phyloP scores from a whole-genome alignment of 1,140 invertebrate genomes.

The Apis florea region DNA sequence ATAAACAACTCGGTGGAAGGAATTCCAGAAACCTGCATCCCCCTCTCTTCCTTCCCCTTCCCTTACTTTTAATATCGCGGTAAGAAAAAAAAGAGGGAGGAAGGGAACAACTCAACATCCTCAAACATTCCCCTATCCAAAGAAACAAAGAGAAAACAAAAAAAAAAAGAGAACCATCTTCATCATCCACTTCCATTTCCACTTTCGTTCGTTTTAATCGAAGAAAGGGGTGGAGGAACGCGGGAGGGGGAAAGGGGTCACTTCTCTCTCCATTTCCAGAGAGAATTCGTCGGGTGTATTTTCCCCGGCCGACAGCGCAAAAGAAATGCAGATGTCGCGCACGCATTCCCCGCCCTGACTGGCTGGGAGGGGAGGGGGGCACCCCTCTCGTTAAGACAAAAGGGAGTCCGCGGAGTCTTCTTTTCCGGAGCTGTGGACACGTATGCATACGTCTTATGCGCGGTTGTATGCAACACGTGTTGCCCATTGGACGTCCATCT shows the following conservation, averaged over 20 bases:
- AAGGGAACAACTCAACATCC: neutral
- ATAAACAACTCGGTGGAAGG: neutral
- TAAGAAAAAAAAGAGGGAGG: neutral
- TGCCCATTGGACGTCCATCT: constrained; percentile 75
- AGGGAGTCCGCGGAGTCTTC: constrained; percentile 54
- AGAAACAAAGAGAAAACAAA: too few species aligned
- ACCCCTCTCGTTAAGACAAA: constrained; percentile 64
- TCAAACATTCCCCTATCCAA: too few species aligned
- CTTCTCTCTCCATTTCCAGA: neutral
- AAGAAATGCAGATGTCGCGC: constrained; percentile 59
- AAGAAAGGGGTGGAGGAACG: neutral
- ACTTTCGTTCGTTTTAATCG: neutral
- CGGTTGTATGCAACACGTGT: constrained; percentile 72
- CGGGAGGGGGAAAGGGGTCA: constrained; percentile 11
- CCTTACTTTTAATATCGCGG: neutral
- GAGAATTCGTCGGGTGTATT: constrained; percentile 5
- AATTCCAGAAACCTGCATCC: neutral
- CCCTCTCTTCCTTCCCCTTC: neutral
- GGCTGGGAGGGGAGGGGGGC: neutral
- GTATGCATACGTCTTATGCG: constrained; percentile 47
- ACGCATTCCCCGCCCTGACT: constrained; percentile 39
- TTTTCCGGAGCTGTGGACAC: constrained; percentile 51
- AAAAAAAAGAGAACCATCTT: too few species aligned
- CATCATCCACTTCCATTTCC: too few species aligned
- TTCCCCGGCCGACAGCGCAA: constrained; percentile 33